These are phyloP conservation scores for Epiblema foenella DNA, from an alignment of 2,888 invertebrate genomes.

Conservation along the genomic window DNA sequence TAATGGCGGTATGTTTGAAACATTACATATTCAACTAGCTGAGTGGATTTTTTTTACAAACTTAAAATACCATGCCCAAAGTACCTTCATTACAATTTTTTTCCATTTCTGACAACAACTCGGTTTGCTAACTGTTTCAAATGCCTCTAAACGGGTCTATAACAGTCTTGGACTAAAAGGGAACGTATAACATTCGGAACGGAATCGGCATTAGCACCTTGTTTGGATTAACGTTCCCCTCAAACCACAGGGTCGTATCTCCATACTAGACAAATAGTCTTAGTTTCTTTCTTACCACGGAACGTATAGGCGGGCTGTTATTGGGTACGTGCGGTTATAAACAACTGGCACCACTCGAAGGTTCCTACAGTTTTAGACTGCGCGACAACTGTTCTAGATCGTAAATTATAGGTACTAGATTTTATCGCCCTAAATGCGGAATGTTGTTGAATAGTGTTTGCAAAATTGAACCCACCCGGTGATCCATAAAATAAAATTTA, in stretches of 20 bases:
- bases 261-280: background rate
- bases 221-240: background rate
- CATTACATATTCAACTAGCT: no score
- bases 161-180: background rate
- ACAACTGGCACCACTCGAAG: background rate
- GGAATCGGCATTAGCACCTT: constrained; percentile 1
- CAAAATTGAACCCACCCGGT: no score
- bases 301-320: background rate
- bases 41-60: no score
- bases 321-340: constrained; percentile 9
- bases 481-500: no score
- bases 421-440: no score
- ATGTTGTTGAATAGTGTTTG: no score
- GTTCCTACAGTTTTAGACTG: constrained; percentile 1
- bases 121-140: background rate
- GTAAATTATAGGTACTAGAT: no score
- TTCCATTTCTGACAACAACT: background rate
- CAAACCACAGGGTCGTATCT: constrained; percentile 1
- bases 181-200: background rate
- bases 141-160: background rate
- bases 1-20: no score
- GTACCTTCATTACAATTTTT: background rate
- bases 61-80: background rate
- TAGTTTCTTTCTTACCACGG: background rate
- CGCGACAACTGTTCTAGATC: background rate